A percentile compares a stretch with the other conserved stretches of the same genome.
These are phyloP conservation scores for Sebastes diaconus DNA, from an alignment of 2,797 vertebrate genomes.

Conservation along the genomic window DNA sequence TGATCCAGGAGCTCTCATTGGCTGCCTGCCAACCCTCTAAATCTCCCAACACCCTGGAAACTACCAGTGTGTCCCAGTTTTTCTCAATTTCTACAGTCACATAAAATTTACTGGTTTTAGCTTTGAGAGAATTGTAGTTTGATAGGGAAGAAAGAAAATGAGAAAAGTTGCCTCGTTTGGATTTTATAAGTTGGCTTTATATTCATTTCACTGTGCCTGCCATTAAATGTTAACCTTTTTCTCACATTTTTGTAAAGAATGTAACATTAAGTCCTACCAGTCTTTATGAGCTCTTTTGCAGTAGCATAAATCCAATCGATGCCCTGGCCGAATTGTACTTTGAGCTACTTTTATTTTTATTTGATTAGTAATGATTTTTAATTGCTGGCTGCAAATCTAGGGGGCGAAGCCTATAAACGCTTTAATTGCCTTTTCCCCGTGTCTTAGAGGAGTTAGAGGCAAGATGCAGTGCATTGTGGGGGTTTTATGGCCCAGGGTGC, in stretches of 20 bases:
- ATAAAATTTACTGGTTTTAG: slow-evolving; percentile 44
- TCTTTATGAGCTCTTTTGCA: slow-evolving; percentile 68
- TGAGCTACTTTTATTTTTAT: slow-evolving; percentile 81
- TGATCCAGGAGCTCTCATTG: slow-evolving; percentile 80
- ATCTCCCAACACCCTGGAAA: slow-evolving; percentile 82
- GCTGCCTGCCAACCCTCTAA: slow-evolving; percentile 79
- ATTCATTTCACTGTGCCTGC: slow-evolving; percentile 46
- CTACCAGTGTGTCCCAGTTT: slow-evolving; percentile 66
- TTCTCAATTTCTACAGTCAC: slow-evolving; percentile 68
- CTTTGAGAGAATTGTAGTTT: slow-evolving; percentile 44
- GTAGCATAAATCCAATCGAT: slow-evolving; percentile 73
- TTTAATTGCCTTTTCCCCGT: slow-evolving; percentile 78
- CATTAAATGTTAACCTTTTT: slow-evolving; percentile 65
- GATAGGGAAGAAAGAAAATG: slow-evolving; percentile 55
- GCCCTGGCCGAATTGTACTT: slow-evolving; percentile 65
- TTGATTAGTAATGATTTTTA: slow-evolving; percentile 86
- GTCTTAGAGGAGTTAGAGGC: slow-evolving; percentile 77
- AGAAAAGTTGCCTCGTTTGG: slow-evolving; percentile 55
- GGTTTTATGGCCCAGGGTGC: slow-evolving; percentile 68
- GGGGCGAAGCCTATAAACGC: slow-evolving; percentile 77
- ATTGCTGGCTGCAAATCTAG: slow-evolving; percentile 80
- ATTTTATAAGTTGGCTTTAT: slow-evolving; percentile 60
- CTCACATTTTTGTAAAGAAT: slow-evolving; percentile 61
- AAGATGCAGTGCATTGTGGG: slow-evolving; percentile 62
- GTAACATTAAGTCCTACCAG: slow-evolving; percentile 60